phyloP scores from a whole-genome alignment of 2,113 vertebrate species.

The Dasyurus viverrinus region DNA sequence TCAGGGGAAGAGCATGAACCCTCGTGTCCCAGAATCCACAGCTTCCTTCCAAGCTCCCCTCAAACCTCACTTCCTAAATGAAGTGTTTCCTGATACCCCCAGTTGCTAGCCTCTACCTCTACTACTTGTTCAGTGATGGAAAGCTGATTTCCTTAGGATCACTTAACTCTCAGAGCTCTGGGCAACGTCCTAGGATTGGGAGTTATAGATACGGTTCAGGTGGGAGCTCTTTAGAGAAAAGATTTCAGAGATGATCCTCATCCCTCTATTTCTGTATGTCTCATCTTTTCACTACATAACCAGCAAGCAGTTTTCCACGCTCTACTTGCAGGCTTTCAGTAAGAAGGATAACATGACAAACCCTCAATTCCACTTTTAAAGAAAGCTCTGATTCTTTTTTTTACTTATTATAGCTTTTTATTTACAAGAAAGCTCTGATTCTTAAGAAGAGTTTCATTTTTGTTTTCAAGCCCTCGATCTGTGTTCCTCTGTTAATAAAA shows the following conservation, averaged over 20 bases:
- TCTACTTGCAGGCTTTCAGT: no score
- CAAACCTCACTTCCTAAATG: background rate
- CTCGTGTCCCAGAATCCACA: background rate
- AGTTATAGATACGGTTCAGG: no score
- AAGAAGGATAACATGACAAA: no score
- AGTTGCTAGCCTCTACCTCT: background rate
- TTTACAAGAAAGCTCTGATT: background rate
- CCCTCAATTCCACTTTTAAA: background rate
- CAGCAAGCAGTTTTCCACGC: no score
- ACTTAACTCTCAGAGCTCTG: background rate
- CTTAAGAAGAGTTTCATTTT: background rate
- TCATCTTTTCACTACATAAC: no score
- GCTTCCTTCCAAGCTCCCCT: background rate
- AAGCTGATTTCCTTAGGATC: background rate
- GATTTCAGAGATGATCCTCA: no score
- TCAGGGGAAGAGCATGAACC: background rate
- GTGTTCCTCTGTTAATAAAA: background rate
- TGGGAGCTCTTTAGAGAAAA: no score
- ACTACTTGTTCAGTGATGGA: background rate
- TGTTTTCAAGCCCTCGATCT: background rate
- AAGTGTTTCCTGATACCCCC: background rate
- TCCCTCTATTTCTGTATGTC: no score
- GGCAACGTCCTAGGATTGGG: no score
- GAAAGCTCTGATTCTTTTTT: background rate
- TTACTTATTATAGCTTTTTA: no score